These are phyloP conservation scores for Aporophyla nigra DNA, from an alignment of 2,888 invertebrate species.

Conservation along the genomic window DNA sequence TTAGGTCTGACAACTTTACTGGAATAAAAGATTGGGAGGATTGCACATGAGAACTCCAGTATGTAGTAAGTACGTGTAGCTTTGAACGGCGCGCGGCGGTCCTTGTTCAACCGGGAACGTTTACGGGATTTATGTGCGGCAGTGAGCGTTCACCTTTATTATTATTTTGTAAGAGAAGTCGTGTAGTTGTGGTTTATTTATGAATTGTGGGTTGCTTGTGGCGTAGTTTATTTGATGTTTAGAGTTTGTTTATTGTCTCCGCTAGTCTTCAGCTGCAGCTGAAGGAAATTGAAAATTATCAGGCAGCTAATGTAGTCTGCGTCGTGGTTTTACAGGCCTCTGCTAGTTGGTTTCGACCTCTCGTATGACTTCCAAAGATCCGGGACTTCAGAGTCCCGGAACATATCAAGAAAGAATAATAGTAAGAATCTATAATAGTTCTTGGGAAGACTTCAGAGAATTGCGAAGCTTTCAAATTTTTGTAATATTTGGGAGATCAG, in stretches of 20 bases:
- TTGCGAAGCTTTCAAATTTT: neutral
- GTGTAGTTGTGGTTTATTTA: slow-evolving; percentile 6
- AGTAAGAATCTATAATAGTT: neutral
- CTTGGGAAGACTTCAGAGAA: neutral
- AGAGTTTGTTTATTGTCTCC: neutral
- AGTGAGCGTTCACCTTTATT: slow-evolving; percentile 7
- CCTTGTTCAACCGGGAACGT: neutral
- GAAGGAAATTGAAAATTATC: neutral
- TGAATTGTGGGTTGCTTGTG: neutral
- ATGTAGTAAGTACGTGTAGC: slow-evolving; percentile 10
- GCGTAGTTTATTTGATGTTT: neutral
- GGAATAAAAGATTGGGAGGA: slow-evolving; percentile 21
- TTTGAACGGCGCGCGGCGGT: slow-evolving; percentile 8
- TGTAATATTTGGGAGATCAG: neutral
- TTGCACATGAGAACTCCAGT: slow-evolving; percentile 30
- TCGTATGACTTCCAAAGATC: too few species aligned
- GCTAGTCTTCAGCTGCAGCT: neutral
- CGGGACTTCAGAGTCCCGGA: too few species aligned
- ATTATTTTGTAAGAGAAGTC: neutral
- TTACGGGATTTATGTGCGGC: slow-evolving; percentile 10
- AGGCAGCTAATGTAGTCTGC: neutral
- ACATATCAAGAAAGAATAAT: too few species aligned
- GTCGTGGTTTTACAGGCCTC: neutral
- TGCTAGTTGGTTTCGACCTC: too few species aligned
- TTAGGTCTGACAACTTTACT: slow-evolving; percentile 57